Evolutionary conservation across 2,113 vertebrate genomes (phyloP).

Genomic region (Mormoops blainvillei): DNA sequence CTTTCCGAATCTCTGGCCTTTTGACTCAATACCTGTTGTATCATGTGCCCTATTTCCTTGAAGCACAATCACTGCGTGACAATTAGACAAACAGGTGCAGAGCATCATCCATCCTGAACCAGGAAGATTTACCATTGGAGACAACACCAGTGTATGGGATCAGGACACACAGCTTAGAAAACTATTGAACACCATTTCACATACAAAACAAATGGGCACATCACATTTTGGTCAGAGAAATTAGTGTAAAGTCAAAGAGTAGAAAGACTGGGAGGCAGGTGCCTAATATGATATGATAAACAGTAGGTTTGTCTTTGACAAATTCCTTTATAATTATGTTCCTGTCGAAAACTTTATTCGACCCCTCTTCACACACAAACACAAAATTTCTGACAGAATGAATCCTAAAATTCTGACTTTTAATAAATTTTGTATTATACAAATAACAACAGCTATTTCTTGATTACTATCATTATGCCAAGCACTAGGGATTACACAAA

Average conservation of each 20-base stretch:
- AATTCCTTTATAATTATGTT: constrained; percentile 24
- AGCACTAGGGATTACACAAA: background rate
- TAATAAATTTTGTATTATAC: background rate
- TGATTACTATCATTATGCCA: background rate
- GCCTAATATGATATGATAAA: background rate
- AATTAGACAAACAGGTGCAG: background rate
- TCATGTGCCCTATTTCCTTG: background rate
- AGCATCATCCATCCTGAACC: background rate
- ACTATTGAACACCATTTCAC: background rate
- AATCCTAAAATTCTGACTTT: constrained; percentile 19
- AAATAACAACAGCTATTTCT: constrained; percentile 9
- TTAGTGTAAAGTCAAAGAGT: background rate
- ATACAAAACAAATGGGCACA: background rate
- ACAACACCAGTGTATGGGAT: background rate
- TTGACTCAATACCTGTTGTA: background rate
- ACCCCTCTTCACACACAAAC: background rate
- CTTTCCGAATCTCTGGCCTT: background rate
- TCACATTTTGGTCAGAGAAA: background rate
- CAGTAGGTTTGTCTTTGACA: background rate
- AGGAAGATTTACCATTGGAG: background rate
- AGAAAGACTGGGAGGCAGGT: background rate
- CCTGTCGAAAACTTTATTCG: background rate
- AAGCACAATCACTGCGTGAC: background rate
- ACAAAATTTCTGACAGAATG: constrained; percentile 29
- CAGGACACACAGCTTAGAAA: background rate